Conservation (phyloP, 2,797 vertebrate species). For the Helarctos malayanus region DNA sequence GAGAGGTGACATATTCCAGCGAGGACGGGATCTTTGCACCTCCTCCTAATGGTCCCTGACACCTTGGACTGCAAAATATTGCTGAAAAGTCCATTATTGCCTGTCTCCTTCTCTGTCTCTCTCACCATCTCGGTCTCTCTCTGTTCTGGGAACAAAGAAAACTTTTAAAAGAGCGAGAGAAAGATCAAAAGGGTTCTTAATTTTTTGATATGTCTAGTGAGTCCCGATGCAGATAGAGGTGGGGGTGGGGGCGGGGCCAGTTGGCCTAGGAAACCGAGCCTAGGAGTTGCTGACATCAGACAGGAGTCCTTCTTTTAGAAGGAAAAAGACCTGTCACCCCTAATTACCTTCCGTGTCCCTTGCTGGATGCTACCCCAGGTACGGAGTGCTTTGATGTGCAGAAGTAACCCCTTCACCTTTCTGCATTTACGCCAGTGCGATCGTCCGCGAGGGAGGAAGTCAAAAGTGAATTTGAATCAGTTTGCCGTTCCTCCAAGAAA, state of each 20-base stretch:
- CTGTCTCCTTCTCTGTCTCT: not conserved
- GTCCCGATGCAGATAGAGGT: not conserved
- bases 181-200: slow-evolving; percentile 62
- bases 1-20: not conserved
- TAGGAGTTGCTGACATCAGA: slow-evolving; percentile 32
- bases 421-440: not conserved
- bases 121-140: not conserved
- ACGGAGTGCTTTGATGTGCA: slow-evolving; percentile 54
- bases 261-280: not conserved
- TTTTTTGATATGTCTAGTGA: slow-evolving; percentile 26
- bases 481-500: not conserved
- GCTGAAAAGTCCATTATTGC: slow-evolving; percentile 70
- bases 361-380: slow-evolving; percentile 29
- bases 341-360: slow-evolving; percentile 58
- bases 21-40: not conserved
- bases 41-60: slow-evolving; percentile 79
- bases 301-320: slow-evolving; percentile 21
- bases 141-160: slow-evolving; percentile 67
- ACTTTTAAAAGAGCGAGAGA: slow-evolving; percentile 39
- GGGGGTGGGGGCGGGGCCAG: not conserved
- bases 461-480: not conserved
- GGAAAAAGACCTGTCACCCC: slow-evolving; percentile 49
- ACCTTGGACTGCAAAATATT: slow-evolving; percentile 65
- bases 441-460: not conserved
- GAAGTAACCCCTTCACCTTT: slow-evolving; percentile 50